Conservation (phyloP, 2,797 vertebrate species). For the Ctenopoma multispine region DNA sequence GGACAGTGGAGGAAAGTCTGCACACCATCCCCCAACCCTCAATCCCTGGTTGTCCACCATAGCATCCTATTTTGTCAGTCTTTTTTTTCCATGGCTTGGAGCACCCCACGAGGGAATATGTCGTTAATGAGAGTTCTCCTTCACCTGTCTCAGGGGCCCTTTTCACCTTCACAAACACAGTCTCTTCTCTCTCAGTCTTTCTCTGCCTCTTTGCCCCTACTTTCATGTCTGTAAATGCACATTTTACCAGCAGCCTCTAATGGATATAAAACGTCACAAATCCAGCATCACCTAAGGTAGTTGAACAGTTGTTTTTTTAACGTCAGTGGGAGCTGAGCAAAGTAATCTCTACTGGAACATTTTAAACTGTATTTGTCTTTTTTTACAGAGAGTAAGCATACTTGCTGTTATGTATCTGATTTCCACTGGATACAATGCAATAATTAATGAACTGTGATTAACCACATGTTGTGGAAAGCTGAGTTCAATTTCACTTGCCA, state of each 20-base stretch:
- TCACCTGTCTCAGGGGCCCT: constrained; percentile 56
- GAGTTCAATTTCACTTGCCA: too few relatives aligned
- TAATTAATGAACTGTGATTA: too few relatives aligned
- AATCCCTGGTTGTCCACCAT: constrained; percentile 42
- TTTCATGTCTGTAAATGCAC: constrained; percentile 56
- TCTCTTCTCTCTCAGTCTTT: constrained; percentile 25
- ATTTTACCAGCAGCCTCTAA: constrained; percentile 58
- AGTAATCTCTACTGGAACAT: constrained; percentile 4
- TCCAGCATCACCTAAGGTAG: constrained; percentile 13
- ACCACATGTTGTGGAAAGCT: too few relatives aligned
- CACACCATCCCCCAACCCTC: constrained; percentile 57
- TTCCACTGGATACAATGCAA: constrained; percentile 22
- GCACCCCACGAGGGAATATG: constrained; percentile 60
- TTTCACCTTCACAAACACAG: constrained; percentile 74
- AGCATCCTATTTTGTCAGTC: constrained; percentile 61
- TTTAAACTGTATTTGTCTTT: constrained; percentile 1
- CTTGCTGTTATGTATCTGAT: neutral
- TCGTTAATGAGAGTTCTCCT: constrained; percentile 73
- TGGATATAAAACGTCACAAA: constrained; percentile 37
- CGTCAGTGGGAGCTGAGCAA: constrained; percentile 16
- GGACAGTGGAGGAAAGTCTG: constrained; percentile 47
- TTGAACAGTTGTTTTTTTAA: constrained; percentile 30
- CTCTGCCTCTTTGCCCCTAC: constrained; percentile 8
- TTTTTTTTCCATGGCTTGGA: constrained; percentile 55
- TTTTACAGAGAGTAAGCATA: constrained; percentile 17